phyloP scores from a whole-genome alignment of 2,888 invertebrate genomes.

The Enoplolaimus lenunculus region DNA sequence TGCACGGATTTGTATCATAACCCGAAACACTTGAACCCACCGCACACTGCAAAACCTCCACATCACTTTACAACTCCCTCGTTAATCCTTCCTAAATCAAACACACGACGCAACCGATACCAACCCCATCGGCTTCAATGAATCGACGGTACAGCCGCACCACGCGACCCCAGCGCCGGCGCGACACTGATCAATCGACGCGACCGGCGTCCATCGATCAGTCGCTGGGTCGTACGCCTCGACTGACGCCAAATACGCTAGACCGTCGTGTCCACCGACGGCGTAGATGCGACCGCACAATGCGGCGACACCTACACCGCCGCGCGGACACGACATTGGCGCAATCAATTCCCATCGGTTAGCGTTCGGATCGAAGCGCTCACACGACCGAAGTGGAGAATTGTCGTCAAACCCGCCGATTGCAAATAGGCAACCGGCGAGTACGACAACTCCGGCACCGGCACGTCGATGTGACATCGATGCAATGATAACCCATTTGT shows the following conservation, averaged over 20 bases:
- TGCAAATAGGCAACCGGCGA: constrained; percentile 44
- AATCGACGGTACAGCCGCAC: constrained; percentile 29
- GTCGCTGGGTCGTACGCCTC: constrained; percentile 34
- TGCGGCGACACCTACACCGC: constrained; percentile 41
- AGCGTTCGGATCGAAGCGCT: constrained; percentile 24
- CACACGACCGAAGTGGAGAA: constrained; percentile 41
- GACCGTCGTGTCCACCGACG: constrained; percentile 40
- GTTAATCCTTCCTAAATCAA: background rate
- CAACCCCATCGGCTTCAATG: constrained; percentile 1
- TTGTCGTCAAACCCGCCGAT: constrained; percentile 48
- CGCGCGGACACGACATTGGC: constrained; percentile 32
- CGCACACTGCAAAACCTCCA: background rate
- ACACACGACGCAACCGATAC: constrained; percentile 21
- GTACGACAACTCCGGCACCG: constrained; percentile 46
- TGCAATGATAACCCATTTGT: constrained; percentile 44
- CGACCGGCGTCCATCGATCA: constrained; percentile 40
- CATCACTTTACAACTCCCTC: background rate
- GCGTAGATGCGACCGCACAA: constrained; percentile 40
- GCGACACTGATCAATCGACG: constrained; percentile 41
- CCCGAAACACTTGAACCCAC: no score
- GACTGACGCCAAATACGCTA: constrained; percentile 29
- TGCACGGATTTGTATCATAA: no score
- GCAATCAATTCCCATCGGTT: constrained; percentile 16
- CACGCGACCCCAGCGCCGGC: constrained; percentile 43
- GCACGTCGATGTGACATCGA: constrained; percentile 45